phyloP scores from a whole-genome alignment of 2,888 invertebrate species.

The Unio delphinus region DNA sequence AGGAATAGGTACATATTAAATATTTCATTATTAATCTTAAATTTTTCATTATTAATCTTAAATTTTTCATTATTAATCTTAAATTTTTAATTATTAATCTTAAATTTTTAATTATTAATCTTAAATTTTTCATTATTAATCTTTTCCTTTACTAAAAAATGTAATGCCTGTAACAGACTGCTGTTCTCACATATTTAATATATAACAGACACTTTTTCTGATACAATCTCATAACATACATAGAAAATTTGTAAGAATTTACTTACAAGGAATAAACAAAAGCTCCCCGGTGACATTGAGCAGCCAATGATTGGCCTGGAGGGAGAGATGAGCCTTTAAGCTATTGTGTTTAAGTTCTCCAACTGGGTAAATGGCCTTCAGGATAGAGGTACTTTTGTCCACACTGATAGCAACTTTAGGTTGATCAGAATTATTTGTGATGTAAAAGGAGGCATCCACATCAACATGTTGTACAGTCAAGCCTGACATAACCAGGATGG shows the following conservation, averaged over 20 bases:
- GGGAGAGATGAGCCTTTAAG: conserved; percentile 57
- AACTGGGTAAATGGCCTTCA: conserved; percentile 55
- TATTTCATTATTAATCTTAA: too few species aligned
- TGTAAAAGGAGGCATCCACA: conserved; percentile 38
- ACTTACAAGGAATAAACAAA: conserved; percentile 52
- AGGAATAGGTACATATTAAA: too few species aligned
- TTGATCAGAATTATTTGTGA: conserved; percentile 41
- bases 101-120: too few species aligned
- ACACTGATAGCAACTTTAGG: conserved; percentile 53
- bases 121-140: too few species aligned
- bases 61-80: too few species aligned
- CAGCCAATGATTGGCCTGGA: conserved; percentile 54
- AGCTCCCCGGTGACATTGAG: conserved; percentile 43
- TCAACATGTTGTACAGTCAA: conserved; percentile 11
- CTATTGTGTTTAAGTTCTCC: conserved; percentile 50
- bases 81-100: too few species aligned
- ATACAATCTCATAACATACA: neutral
- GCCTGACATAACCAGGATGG: too few species aligned
- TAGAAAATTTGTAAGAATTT: neutral
- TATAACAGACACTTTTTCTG: neutral
- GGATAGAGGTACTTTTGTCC: conserved; percentile 48
- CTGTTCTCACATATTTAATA: neutral
- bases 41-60: too few species aligned
- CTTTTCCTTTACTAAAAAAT: too few species aligned
- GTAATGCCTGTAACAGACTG: too few species aligned